Base-by-base conservation (phyloP, 2,113 vertebrate genomes). In the Chloropsis hardwickii region DNA sequence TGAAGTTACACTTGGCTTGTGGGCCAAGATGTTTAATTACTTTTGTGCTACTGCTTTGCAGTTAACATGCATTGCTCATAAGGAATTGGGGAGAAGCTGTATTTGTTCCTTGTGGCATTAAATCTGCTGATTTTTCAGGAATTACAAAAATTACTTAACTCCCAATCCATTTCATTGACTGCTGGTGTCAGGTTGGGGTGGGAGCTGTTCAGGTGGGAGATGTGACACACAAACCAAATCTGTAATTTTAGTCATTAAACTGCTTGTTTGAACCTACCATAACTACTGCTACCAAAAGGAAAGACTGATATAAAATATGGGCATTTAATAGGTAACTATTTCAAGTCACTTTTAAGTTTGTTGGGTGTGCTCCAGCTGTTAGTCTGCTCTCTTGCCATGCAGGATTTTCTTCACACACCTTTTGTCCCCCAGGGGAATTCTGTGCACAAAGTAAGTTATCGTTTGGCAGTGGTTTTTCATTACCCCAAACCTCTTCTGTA, bases 141-240 rank as follows among this genome's bases (percentile, higher is more conserved):
- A 47, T 16, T 3, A 56, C 14, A 60, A 27, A 53, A 45, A 70
- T 15, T 18, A 57, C 35, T 61, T 65, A 42, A 56, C 39, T 56
- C 61, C 42, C 37, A 73, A 19, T 67, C 56, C 25, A 28, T 48
- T 56, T 77, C 10, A 56, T 6, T 62, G 25, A 56, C 31, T 83
- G 27, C 31, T 53, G 4, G 2, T 42, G 18, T 77, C 33, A 58
- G 33, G 33, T 12, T 0, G 0, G 24, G 62, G 25, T 1, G 4
- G 86, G 44, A 71, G 28, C 50, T 17, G 33, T 33, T 23, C 24
- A 10, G 66, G 71, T 17, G 50, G 33, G 51, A 71, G 29, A 14
- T 5, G 7, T 0, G 8, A 39, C 29, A 28, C n/a, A 44, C 27
- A 81, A 33, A 80, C 9, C 35, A 31, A 37, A 45, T 5, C 4